A percentile compares a stretch with the other conserved stretches of the same genome.
Conservation (phyloP, 2,888 invertebrate species). For the Napeogenes sylphis region DNA sequence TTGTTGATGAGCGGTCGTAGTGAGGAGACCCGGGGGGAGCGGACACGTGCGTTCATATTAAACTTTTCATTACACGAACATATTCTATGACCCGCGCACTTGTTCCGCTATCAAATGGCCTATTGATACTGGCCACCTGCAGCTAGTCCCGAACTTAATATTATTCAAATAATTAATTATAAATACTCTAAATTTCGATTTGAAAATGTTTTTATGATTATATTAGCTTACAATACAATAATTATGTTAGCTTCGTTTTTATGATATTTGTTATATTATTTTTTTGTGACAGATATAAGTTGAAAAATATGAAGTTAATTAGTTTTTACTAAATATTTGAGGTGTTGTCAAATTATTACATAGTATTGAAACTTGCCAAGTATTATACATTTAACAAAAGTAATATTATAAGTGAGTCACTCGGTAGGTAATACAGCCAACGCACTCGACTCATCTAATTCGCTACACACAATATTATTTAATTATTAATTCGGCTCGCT, state of each 20-base stretch:
- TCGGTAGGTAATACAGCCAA: slow-evolving; percentile 8
- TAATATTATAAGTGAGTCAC: slow-evolving; percentile 16
- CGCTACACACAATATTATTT: slow-evolving; percentile 72
- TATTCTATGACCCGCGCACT: slow-evolving; percentile 46
- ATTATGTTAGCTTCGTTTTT: too few relatives aligned
- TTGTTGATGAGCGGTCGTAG: slow-evolving; percentile 47
- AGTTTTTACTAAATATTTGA: too few relatives aligned
- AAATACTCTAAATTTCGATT: neutral
- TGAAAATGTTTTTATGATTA: too few relatives aligned
- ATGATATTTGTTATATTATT: too few relatives aligned
- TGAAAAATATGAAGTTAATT: too few relatives aligned
- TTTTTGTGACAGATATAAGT: too few relatives aligned
- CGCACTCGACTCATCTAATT: slow-evolving; percentile 42
- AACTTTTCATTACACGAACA: slow-evolving; percentile 62
- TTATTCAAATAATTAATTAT: slow-evolving; percentile 3
- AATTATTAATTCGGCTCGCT: slow-evolving; percentile 70
- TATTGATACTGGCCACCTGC: slow-evolving; percentile 29
- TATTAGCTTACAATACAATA: too few relatives aligned
- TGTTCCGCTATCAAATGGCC: slow-evolving; percentile 37
- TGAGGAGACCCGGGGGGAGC: slow-evolving; percentile 15
- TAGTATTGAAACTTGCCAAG: neutral
- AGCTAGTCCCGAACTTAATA: slow-evolving; percentile 14
- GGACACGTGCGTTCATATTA: slow-evolving; percentile 67
- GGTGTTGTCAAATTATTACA: too few relatives aligned
- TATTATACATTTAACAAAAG: neutral